Evolutionary conservation across 1,140 invertebrate genomes (phyloP).

Genomic region (Psix sp.): DNA sequence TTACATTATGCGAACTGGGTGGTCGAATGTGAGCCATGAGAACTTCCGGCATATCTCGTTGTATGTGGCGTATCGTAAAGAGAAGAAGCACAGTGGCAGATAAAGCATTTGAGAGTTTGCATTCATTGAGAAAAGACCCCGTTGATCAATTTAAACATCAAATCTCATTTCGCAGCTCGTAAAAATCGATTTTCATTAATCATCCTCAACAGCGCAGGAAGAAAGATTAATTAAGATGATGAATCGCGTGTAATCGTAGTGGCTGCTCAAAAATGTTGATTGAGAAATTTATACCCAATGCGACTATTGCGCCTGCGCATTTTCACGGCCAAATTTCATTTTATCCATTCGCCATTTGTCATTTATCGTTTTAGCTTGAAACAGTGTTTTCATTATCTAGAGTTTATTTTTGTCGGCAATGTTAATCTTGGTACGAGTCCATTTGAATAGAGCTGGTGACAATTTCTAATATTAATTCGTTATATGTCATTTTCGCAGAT

Average conservation of each 20-base stretch:
- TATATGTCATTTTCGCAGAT: conserved; percentile 20
- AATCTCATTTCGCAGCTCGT: conserved; percentile 18
- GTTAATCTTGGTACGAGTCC: too few relatives aligned
- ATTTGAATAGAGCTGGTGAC: too few relatives aligned
- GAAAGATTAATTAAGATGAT: conserved; percentile 8
- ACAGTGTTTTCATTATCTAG: too few relatives aligned
- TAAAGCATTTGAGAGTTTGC: conserved; percentile 31
- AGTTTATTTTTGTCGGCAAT: too few relatives aligned
- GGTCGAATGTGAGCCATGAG: conserved; percentile 57
- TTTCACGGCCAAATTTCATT: too few relatives aligned
- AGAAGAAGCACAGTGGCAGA: conserved; percentile 42
- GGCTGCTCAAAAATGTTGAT: background rate
- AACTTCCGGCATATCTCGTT: conserved; percentile 57
- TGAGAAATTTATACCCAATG: too few relatives aligned
- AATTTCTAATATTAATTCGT: conserved; percentile 5
- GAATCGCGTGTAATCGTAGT: conserved; percentile 7
- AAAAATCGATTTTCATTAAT: conserved; percentile 37
- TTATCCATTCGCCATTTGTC: too few relatives aligned
- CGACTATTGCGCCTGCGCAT: too few relatives aligned
- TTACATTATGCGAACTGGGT: conserved; percentile 40
- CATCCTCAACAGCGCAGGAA: background rate
- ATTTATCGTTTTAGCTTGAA: too few relatives aligned
- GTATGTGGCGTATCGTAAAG: conserved; percentile 22
- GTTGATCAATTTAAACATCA: conserved; percentile 42
- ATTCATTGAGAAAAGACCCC: conserved; percentile 44